Evolutionary conservation across 2,797 vertebrate genomes (phyloP), one percentile per base, ranked within the genome.

Genomic region (Chloroceryle amazona): DNA sequence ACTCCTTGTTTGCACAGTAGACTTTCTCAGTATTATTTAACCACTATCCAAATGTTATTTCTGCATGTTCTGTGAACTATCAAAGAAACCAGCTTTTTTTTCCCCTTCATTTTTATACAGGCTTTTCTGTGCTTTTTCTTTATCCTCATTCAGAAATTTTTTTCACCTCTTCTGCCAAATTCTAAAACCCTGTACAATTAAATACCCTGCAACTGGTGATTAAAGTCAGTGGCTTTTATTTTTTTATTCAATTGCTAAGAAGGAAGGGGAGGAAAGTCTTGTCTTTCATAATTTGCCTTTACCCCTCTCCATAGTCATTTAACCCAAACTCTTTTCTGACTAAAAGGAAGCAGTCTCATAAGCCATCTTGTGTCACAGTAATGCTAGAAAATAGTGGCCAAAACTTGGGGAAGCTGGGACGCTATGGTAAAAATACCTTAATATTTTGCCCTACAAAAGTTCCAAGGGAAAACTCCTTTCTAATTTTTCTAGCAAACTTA

Each of bases 21-120:
- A 97, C 67, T 94, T 97, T 96, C 81, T 97, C 68, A 73, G 39
- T 96, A 87, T 97, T 96, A 97, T 98, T 97, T 97, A 96, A 96
- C 94, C 86, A 92, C 96, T 97, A 91, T 66, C 75, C 86, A 94
- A 97, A 94, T 97, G 94, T 96, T 97, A 95, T 94, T 98, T 96
- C 90, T 96, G 75, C 46, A 66, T 95, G 71, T 81, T 93, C 78
- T 86, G 57, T 90, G 58, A 95, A 93, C 81, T 86, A 65, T 46
- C 41, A 88, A 95, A 94, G 75, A 96, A 95, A 94, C 49, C 35
- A 89, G 47, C 8, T 57, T 83, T 74, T 89, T 15, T 89, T 13
- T 1, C 1, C 26, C 10, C 22, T 78, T 65, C 35, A 61, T 82
- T 90, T 89, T 92, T 81, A 79, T 61, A 44, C 61, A 90, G 54